phyloP scores from a whole-genome alignment of 2,888 invertebrate species.

The Eucriotettix oculatus region DNA sequence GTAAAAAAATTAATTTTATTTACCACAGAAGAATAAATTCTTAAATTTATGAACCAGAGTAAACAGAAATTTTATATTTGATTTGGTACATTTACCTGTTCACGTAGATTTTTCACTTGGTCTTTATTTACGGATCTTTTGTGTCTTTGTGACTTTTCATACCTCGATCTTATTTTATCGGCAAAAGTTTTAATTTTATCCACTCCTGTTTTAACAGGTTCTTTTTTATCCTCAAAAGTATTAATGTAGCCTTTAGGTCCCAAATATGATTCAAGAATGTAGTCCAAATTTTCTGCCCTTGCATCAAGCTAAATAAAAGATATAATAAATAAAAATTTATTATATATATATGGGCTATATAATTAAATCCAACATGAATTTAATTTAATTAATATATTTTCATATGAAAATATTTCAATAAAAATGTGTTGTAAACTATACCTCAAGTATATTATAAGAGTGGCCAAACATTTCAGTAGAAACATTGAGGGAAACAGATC shows the following conservation, averaged over 20 bases:
- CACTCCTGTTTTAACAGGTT: constrained; percentile 25
- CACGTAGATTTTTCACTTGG: neutral
- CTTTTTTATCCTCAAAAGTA: constrained; percentile 30
- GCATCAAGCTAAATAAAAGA: constrained; percentile 31
- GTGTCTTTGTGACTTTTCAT: constrained; percentile 24
- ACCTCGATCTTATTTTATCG: constrained; percentile 30
- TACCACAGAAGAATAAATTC: constrained; percentile 2
- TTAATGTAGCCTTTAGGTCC: constrained; percentile 50
- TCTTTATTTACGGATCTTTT: constrained; percentile 17
- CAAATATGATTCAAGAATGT: constrained; percentile 53
- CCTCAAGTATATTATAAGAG: constrained; percentile 57
- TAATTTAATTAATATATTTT: too few relatives aligned
- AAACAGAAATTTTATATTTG: neutral
- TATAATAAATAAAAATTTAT: constrained; percentile 4
- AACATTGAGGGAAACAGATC: constrained; percentile 52
- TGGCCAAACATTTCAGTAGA: constrained; percentile 66
- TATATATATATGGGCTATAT: too few relatives aligned
- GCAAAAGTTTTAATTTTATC: constrained; percentile 23
- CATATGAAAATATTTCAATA: too few relatives aligned
- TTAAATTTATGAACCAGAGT: neutral
- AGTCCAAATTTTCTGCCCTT: constrained; percentile 64
- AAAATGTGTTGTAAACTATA: too few relatives aligned
- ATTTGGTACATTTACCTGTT: neutral
- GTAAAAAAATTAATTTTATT: too few relatives aligned
- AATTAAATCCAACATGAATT: too few relatives aligned